Base-by-base conservation (phyloP, 64 coral and sea anemone species). In the Cladopsammia gracilis region DNA sequence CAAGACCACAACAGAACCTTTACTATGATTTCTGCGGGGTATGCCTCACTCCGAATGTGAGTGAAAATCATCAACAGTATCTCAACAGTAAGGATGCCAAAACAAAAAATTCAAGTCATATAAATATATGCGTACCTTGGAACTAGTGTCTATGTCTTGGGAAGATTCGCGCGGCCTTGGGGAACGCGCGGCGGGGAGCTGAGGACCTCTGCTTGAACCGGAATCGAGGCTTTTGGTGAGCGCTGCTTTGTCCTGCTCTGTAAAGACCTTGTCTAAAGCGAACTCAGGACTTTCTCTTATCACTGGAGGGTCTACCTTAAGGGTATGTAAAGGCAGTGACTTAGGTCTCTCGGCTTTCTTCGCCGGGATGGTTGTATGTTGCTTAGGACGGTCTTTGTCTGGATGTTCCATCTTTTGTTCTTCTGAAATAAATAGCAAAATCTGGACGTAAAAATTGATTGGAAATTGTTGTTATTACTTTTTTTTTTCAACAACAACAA, bases 321-420 rank as follows among this genome's bases (percentile, higher is more conserved):
- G 60, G 61, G 18, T 46, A 7, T 83, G 59, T 14, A 64, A 65
- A 7, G 95, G 79, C 51, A 90, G 75, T 24, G 92, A 98, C 57
- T 82, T 91, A 1, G 92, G 82, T n/a, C 92, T 87, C 53, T 87
- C 56, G 12, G 66, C 70, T 75, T 91, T 88, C 13, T 68, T 89
- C 5, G 46, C 42, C 23, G 25, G 87, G 22, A 7, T 65, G n/a
- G 25, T 10, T 10, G 58, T 26, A 1, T 53, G 67, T 5, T 48
- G 61, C 49, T 62, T 57, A 25, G 77, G 56, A 11, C n/a, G 51
- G 1, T 89, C 87, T 24, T 45, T 70, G 52, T 76, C 86, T 25
- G 49, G 10, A 4, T 25, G 19, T 6, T 92, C 87, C 13, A 64
- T 72, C 79, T 60, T 89, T 62, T 62, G 26, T 6, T 85, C 78